Conservation (phyloP, 2,113 vertebrate species). For the Protomyctophum bolini region DNA sequence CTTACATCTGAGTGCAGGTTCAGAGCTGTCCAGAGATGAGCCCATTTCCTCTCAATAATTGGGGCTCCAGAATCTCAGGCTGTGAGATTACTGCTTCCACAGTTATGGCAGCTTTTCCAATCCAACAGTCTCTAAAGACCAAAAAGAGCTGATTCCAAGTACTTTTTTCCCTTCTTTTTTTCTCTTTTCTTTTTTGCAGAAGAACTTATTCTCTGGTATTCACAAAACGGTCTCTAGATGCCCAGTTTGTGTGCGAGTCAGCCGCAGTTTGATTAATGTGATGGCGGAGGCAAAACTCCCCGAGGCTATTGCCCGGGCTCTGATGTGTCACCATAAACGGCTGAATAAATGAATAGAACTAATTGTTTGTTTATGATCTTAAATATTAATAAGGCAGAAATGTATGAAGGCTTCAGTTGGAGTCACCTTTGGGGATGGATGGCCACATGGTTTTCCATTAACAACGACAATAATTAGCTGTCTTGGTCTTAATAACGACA, state of each 20-base stretch:
- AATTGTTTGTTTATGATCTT: constrained; percentile 75
- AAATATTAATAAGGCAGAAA: constrained; percentile 66
- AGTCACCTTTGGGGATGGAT: constrained; percentile 46
- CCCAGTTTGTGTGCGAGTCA: constrained; percentile 59
- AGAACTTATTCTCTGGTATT: constrained; percentile 72
- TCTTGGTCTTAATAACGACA: no score
- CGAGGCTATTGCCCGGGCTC: constrained; percentile 52
- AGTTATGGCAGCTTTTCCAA: constrained; percentile 69
- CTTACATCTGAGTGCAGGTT: constrained; percentile 37
- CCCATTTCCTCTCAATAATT: constrained; percentile 54
- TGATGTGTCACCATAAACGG: constrained; percentile 54
- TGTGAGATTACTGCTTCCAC: constrained; percentile 69
- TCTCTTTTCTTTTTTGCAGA: neutral
- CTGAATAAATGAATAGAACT: constrained; percentile 71
- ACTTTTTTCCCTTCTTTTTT: constrained; percentile 28
- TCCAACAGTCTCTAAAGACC: constrained; percentile 47
- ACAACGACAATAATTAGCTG: neutral
- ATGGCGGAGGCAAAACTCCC: constrained; percentile 47
- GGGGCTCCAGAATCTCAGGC: constrained; percentile 37
- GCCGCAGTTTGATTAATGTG: constrained; percentile 77
- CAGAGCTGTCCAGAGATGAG: constrained; percentile 39
- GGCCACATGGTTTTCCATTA: constrained; percentile 4
- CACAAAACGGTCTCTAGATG: constrained; percentile 64
- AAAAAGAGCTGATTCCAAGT: constrained; percentile 68
- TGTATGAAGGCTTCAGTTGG: constrained; percentile 42